A percentile compares a stretch with the other conserved stretches of the same genome.
These are phyloP conservation scores for Andricus curvator DNA, from an alignment of 2,888 invertebrate species.

Conservation along the genomic window DNA sequence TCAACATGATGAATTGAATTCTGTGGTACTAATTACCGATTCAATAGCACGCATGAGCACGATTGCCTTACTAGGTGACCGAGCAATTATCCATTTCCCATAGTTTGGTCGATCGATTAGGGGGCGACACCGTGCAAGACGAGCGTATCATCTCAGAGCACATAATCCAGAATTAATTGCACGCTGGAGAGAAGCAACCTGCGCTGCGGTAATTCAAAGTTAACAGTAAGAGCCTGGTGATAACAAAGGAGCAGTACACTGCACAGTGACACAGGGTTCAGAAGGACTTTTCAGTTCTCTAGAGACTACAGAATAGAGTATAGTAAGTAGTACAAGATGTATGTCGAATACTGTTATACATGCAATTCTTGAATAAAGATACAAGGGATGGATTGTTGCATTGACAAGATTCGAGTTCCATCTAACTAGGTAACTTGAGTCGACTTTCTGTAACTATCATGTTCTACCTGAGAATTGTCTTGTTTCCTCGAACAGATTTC, in stretches of 20 bases:
- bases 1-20: constrained; percentile 26
- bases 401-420: background rate
- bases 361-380: background rate
- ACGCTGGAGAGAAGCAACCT: background rate
- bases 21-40: constrained; percentile 31
- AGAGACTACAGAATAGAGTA: background rate
- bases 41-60: constrained; percentile 34
- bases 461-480: constrained; percentile 11
- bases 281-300: background rate
- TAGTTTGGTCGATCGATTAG: constrained; percentile 28
- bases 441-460: background rate
- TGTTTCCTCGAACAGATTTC: background rate
- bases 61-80: constrained; percentile 36
- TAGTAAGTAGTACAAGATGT: background rate
- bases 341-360: background rate
- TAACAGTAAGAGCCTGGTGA: constrained; percentile 7
- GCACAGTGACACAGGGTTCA: background rate
- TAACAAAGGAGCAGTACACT: background rate
- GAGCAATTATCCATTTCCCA: constrained; percentile 36
- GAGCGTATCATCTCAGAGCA: constrained; percentile 4
- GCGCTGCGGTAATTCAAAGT: constrained; percentile 6
- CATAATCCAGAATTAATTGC: constrained; percentile 6
- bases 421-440: background rate
- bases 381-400: background rate
- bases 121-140: constrained; percentile 13